Evolutionary conservation across 2,888 invertebrate species (phyloP).

Genomic region (Oligia fasciuncula): DNA sequence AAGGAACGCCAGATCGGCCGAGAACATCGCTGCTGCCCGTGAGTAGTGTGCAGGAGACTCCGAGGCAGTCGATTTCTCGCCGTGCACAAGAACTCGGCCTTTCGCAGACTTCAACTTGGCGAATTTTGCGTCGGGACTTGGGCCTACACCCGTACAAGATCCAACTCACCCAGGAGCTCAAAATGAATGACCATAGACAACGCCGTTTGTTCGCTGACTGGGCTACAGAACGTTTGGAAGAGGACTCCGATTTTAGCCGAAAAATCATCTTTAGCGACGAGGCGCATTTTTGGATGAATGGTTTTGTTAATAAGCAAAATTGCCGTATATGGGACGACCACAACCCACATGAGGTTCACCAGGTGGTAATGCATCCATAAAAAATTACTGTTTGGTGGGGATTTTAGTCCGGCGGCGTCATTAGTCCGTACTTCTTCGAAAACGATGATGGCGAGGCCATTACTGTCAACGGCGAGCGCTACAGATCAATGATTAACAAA

Average conservation of each 20-base stretch:
- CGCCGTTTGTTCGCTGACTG: background rate
- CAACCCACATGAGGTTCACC: background rate
- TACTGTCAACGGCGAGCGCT: background rate
- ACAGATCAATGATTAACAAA: constrained; percentile 1
- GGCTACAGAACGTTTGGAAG: constrained; percentile 1
- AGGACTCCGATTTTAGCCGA: background rate
- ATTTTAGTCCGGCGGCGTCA: constrained; percentile 2
- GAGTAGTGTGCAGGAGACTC: background rate
- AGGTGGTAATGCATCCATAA: background rate
- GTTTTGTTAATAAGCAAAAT: background rate
- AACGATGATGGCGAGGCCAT: background rate
- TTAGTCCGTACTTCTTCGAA: constrained; percentile 6
- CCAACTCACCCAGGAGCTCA: constrained; percentile 3
- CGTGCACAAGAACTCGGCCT: background rate
- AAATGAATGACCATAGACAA: background rate
- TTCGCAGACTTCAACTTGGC: background rate
- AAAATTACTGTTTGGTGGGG: background rate
- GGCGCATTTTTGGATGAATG: constrained; percentile 2
- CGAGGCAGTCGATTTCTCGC: too few species aligned
- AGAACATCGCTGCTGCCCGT: background rate
- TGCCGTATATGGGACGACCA: background rate
- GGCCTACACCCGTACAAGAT: background rate
- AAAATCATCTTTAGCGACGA: background rate
- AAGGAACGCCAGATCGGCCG: background rate
- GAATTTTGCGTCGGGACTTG: background rate